These are phyloP conservation scores for Calidris pugnax DNA, from an alignment of 2,113 vertebrate species.

Conservation along the genomic window DNA sequence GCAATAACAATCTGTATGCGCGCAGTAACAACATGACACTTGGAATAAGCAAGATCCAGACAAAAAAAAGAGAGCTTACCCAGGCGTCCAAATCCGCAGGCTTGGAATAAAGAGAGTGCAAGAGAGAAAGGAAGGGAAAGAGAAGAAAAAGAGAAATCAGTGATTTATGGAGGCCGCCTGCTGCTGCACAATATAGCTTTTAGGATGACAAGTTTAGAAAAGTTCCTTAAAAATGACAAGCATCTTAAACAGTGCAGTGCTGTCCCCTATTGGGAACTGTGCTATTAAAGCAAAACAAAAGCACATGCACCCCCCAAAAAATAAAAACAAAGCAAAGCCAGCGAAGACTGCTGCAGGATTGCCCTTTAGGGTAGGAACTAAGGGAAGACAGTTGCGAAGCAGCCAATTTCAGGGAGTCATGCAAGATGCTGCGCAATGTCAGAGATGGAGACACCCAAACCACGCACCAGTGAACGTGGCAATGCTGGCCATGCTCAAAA, in stretches of 20 bases:
- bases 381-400: background rate
- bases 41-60: slow-evolving; percentile 78
- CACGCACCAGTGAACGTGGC: fast-evolving
- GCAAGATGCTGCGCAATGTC: background rate
- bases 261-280: background rate
- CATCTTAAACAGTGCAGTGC: slow-evolving; percentile 8
- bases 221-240: slow-evolving; percentile 18
- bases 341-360: background rate
- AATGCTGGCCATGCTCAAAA: background rate
- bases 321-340: background rate
- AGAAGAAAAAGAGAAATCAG: slow-evolving; percentile 37
- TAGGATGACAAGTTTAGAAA: slow-evolving; percentile 31
- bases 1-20: slow-evolving; percentile 54
- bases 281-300: background rate
- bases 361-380: background rate
- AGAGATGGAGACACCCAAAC: background rate
- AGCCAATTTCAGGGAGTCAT: background rate
- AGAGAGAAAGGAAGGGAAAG: slow-evolving; percentile 35
- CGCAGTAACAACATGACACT: slow-evolving; percentile 86
- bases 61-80: slow-evolving; percentile 78
- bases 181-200: slow-evolving; percentile 46
- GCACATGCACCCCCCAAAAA: background rate
- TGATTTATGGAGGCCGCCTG: slow-evolving; percentile 59
- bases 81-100: slow-evolving; percentile 83
- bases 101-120: slow-evolving; percentile 66